Conservation (phyloP, 1,140 invertebrate genomes). For the Asbolus verrucosus region DNA sequence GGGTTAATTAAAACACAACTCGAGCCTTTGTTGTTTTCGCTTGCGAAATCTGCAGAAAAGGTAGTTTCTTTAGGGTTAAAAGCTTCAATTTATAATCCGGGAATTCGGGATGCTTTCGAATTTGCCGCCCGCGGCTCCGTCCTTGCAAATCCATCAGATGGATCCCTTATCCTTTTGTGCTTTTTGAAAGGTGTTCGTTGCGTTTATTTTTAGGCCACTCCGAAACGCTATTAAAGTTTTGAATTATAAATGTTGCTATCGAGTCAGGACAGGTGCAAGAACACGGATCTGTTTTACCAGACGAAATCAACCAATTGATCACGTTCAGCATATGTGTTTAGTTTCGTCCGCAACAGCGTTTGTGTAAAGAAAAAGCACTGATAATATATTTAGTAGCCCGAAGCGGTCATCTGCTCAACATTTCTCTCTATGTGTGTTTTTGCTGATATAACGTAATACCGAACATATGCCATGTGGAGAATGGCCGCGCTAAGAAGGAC, state of each 20-base stretch:
- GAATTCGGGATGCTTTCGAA: slow-evolving; percentile 23
- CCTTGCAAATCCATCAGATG: slow-evolving; percentile 37
- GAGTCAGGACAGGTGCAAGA: no score
- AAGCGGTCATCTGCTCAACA: slow-evolving; percentile 9
- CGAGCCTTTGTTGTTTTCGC: slow-evolving; percentile 12
- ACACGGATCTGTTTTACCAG: slow-evolving; percentile 6
- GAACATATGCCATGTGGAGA: not conserved
- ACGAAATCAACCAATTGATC: no score
- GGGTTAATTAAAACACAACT: slow-evolving; percentile 12
- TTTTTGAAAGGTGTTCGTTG: slow-evolving; percentile 28
- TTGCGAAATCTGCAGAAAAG: not conserved
- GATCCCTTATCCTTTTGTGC: slow-evolving; percentile 34
- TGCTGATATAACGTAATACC: slow-evolving; percentile 4
- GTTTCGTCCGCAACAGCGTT: not conserved
- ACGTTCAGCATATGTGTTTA: no score
- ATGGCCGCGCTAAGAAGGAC: not conserved
- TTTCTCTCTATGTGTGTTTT: not conserved
- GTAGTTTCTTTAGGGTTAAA: slow-evolving; percentile 30
- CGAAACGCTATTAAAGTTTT: slow-evolving; percentile 41
- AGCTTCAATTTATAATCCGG: slow-evolving; percentile 36
- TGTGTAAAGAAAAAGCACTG: not conserved
- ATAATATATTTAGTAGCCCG: slow-evolving; percentile 5
- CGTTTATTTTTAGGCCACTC: slow-evolving; percentile 33
- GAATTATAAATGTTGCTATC: slow-evolving; percentile 38
- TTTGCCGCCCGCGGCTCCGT: slow-evolving; percentile 31